Base-by-base conservation (phyloP, 2,797 vertebrate species). In the Parauchenoglanis punctatus region DNA sequence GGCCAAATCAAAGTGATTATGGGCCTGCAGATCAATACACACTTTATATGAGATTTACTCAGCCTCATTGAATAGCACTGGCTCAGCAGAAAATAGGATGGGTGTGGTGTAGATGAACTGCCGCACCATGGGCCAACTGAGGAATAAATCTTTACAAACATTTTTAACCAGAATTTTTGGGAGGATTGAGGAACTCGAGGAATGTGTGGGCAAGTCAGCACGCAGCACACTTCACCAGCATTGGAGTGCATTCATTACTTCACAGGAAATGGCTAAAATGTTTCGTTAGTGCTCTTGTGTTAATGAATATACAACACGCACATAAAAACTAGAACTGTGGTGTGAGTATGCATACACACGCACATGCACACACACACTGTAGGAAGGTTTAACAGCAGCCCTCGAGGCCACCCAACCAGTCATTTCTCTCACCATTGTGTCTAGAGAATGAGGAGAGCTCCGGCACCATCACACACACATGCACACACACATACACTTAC, bases 1-100 rank as follows among this genome's bases (percentile, higher is more conserved):
- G 94, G 93, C 93, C 90, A 89, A 95, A 94, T 95, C 95, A 94
- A 93, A 95, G 94, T 95, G 95, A 96, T 96, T 96, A 95, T 95
- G 93, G 92, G 91, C 89, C 92, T 81, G 90, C 91, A 87, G 94
- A 96, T 96, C 95, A 94, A 96, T 96, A 95, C 92, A 73, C 91
- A 92, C 93, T 95, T 95, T 95, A 95, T 95, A 95, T 95, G 94
- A 95, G 94, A 95, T 95, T 96, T 94, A 93, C 93, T 93, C 88
- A 81, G 91, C 90, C 90, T 90, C 78, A 86, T 81, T 68, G 67
- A 89, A 93, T 94, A 86, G 86, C 89, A 91, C 93, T 2, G 88
- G 89, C 93, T 96, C 95, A 95, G 94, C 95, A 95, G 92, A 94
- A 95, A 93, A 90, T 91, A 4, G 28, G 81, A 75, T n/a, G 80